These are phyloP conservation scores for Enteromius radiatus DNA, from an alignment of 2,797 vertebrate species.

Conservation along the genomic window DNA sequence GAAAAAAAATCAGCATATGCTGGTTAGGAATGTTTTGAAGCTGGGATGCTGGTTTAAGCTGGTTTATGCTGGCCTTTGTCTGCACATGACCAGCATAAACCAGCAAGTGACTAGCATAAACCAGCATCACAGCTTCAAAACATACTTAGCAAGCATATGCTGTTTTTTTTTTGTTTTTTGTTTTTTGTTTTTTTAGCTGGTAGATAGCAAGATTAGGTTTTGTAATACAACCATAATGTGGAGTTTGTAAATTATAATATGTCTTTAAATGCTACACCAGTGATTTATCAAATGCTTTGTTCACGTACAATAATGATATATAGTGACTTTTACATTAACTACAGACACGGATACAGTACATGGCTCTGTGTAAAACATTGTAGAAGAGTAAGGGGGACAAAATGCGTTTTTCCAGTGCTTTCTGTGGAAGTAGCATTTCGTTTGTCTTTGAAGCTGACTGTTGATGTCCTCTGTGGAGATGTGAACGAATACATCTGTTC, in stretches of 20 bases:
- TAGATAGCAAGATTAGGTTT: constrained; percentile 2
- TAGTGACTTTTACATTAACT: constrained; percentile 13
- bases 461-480: constrained; percentile 23
- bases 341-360: not conserved
- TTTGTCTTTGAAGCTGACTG: constrained; percentile 41
- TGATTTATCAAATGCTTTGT: constrained; percentile 6
- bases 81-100: too few species aligned
- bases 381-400: not conserved
- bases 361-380: not conserved
- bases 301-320: constrained; percentile 2
- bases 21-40: too few species aligned
- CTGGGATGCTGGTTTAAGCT: too few species aligned
- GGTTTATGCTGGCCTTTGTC: too few species aligned
- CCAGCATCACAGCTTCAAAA: too few species aligned
- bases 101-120: too few species aligned
- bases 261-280: not conserved
- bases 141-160: too few species aligned
- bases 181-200: too few species aligned
- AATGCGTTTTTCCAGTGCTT: not conserved
- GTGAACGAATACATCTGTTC: constrained; percentile 45
- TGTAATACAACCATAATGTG: not conserved
- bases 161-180: not conserved
- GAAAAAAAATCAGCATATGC: too few species aligned
- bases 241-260: constrained; percentile 14
- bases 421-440: constrained; percentile 23